Conservation (phyloP, 2,113 vertebrate species). For the Tricholaema leucomelas region DNA sequence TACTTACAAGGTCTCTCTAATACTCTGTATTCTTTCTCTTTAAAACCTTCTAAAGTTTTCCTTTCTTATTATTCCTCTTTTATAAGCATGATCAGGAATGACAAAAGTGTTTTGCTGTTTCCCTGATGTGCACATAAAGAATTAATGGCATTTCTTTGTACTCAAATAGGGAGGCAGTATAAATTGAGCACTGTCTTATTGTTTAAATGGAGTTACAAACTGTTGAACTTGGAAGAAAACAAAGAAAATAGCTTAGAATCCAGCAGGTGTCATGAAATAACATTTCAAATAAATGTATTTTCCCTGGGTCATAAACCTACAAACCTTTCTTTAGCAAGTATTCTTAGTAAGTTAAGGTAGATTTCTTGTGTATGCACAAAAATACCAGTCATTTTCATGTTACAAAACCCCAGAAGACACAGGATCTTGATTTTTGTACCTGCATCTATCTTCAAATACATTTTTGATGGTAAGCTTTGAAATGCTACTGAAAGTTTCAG, state of each 20-base stretch:
- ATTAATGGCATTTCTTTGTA: background rate
- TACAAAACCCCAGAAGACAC: background rate
- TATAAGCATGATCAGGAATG: background rate
- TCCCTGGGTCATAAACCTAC: background rate
- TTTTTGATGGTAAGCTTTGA: slow-evolving; percentile 7
- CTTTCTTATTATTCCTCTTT: background rate
- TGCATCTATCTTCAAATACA: background rate
- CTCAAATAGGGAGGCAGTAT: background rate
- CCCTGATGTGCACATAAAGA: background rate
- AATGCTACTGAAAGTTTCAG: background rate
- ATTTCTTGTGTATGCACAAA: background rate
- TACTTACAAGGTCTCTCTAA: background rate
- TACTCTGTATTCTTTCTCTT: background rate
- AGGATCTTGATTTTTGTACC: background rate
- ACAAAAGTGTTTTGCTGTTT: background rate
- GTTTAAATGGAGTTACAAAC: background rate
- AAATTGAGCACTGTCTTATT: background rate
- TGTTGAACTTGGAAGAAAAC: background rate
- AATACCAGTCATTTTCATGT: background rate
- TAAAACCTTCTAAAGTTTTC: background rate
- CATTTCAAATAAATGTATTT: background rate
- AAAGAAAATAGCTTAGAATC: background rate
- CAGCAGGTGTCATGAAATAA: background rate
- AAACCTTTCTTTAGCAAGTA: background rate
- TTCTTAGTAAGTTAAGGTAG: background rate